Evolutionary conservation across 2,888 invertebrate species (phyloP), one percentile per base, ranked within the genome.

Genomic region (Linhomoeus sp.): DNA sequence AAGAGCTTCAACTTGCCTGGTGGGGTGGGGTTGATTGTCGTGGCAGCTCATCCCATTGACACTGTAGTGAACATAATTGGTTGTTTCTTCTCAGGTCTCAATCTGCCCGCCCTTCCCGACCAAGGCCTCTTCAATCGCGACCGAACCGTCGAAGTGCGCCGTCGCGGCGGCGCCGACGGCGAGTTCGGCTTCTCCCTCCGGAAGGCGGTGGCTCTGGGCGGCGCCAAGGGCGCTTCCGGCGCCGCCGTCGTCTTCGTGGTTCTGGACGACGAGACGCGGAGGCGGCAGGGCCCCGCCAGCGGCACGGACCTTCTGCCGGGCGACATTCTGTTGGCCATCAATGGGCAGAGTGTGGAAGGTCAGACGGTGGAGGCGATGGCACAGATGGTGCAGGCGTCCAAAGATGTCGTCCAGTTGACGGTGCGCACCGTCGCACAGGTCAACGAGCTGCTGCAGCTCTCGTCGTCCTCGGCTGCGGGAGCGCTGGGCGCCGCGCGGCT

Each of bases 111-210:
- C 14, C 56, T 70, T 15, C 54, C 20, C 17, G 12, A 17, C n/a
- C 12, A 12, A 17, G 5, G 5, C 7, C 7, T 40, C 7, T 12
- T 23, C n/a, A 29, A 5, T 5, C 29, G 29, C 40, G 48, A 84
- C 1, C 73, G 87, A 53, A 73, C 77, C 43, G 68, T 88, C 45
- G 76, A 76, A 1, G 80, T 88, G 36, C 59, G 65, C 23, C 61
- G 72, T 24, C 65, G 64, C 40, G 82, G 85, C 0, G 74, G 82
- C 47, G 83, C 82, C 54, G n/a, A n/a, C n/a, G n/a, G n/a, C n/a
- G 88, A 88, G 67, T 90, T 90, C 64, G 90, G 90, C 0, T 88
- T 90, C 62, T 87, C 86, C 51, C 71, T 90, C 52, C 76, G 88
- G 7, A 76, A 87, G 57, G 86, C 86, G 2, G 20, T 19, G 25